Base-by-base conservation (phyloP, 2,797 vertebrate genomes). In the Threskiornis aethiopicus region DNA sequence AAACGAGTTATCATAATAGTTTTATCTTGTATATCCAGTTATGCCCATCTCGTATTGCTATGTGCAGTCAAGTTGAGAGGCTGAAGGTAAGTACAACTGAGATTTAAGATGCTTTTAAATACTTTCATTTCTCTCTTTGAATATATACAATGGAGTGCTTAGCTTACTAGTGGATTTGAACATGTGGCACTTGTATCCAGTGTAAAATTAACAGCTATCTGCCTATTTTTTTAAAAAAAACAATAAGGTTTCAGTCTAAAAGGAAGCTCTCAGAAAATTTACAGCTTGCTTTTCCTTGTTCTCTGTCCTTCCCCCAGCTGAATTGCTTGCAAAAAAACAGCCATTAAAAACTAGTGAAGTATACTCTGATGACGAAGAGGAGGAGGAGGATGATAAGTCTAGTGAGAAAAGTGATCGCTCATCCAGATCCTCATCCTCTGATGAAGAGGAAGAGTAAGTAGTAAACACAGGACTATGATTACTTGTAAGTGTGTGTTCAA, bases 361-460 rank as follows among this genome's bases (percentile, higher is more conserved):
- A 17, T 99, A 99, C 92, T 99, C 99, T 14, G 99, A 99, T 85
- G 99, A 99, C n/a, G 99, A 99, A 90, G 99, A 99, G 71, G 99
- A 99, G 49, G 99, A 99, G 72, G 99, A 99, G 77, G 99, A 99
- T 31, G 99, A 99, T 97, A 99, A 99, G 92, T 99, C 99, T 49
- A 99, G 99, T 19, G 99, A 99, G 84, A 99, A 99, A 97, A 99
- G 99, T 25, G 99, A 99, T 93, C 98, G 99, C 24, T 99, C 99
- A 49, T 99, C 99, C 22, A 99, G 99, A 52, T 99, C 99, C 0
- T 99, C 99, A 0, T 99, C 99, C 5, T 99, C 99, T 25, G 99
- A 99, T 52, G 99, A 99, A 72, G 99, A 99, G 24, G 99, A 99
- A 58, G 99, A 99, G 99, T 99, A 96, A 98, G 99, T 98, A 73